Base-by-base conservation (phyloP, 2,888 invertebrate genomes). In the Tenthredo distinguenda region DNA sequence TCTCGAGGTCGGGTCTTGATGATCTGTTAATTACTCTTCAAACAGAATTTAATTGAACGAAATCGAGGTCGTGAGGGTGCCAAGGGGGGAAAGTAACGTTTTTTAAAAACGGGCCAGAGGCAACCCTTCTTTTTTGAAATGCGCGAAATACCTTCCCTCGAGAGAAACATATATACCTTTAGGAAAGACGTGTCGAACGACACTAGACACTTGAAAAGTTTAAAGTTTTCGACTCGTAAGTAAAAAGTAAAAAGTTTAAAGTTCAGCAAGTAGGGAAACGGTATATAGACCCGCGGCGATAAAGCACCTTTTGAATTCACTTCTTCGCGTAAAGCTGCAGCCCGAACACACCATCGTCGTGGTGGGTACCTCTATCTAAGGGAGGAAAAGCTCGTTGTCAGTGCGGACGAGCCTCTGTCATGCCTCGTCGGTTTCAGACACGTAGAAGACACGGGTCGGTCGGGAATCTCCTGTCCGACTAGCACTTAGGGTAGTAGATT, bases 401-500 rank as follows among this genome's bases (percentile, higher is more conserved):
- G 72, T 74, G 43, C 40, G 43, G 21, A 77, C 77, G 31, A 77
- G 47, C 77, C 50, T 77, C 77, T 55, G 50, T 77, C 77, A 77
- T 55, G 77, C 31, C 34, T 77, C 77, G 77, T 77, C 31, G 77
- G 37, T 81, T 62, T 62, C 62, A 40, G 81, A 81, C 81, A 81
- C 58, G 37, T 21, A 31, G 40, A 77, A 81, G 81, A 81, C 81
- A 81, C 81, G 81, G 58, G 81, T 81, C 40, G 81, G 62, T 37
- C 58, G 26, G 31, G 81, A 62, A 62, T 58, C 37, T 81, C 81
- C 81, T 40, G 40, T 81, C 62, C 81, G 58, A 62, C 62, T 37
- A 81, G 81, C 81, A 81, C 81, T 81, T 81, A 81, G 62, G 58
- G 37, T 40, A 62, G 81, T 81, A 50, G 62, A 81, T 81, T 81